phyloP scores from a whole-genome alignment of 2,888 invertebrate species.

The Agrotis ipsilon region DNA sequence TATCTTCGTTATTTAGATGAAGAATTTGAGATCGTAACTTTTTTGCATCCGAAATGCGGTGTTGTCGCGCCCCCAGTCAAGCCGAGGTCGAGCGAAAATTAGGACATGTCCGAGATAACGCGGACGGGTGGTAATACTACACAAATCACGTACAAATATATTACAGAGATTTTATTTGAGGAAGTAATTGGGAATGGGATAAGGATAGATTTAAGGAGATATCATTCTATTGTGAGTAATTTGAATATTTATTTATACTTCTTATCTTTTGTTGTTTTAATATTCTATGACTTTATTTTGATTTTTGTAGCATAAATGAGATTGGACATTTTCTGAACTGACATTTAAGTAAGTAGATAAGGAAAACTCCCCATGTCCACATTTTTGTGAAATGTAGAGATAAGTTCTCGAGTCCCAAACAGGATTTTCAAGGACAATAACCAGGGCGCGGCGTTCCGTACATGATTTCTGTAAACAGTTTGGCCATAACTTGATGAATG shows the following conservation, averaged over 20 bases:
- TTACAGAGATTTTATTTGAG: conserved; percentile 26
- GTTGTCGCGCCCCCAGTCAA: conserved; percentile 58
- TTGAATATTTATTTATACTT: conserved; percentile 23
- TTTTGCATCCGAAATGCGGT: conserved; percentile 57
- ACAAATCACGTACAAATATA: conserved; percentile 41
- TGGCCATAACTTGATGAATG: conserved; percentile 20
- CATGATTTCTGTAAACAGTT: conserved; percentile 21
- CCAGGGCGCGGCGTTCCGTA: neutral
- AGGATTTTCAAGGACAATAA: neutral
- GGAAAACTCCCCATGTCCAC: neutral
- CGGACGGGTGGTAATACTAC: conserved; percentile 56
- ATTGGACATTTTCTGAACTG: neutral
- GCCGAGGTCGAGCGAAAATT: conserved; percentile 66
- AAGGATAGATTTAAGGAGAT: conserved; percentile 20
- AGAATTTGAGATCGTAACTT: conserved; percentile 60
- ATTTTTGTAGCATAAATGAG: neutral
- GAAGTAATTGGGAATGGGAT: conserved; percentile 42
- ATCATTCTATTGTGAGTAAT: conserved; percentile 17
- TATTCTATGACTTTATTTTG: neutral
- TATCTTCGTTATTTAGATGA: conserved; percentile 53
- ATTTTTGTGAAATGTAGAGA: neutral
- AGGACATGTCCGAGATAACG: conserved; percentile 74
- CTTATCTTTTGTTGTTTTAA: neutral
- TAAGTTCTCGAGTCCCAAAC: neutral
- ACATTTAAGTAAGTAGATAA: neutral